Conservation (phyloP, 2,888 invertebrate species). For the Tethea ocularis region DNA sequence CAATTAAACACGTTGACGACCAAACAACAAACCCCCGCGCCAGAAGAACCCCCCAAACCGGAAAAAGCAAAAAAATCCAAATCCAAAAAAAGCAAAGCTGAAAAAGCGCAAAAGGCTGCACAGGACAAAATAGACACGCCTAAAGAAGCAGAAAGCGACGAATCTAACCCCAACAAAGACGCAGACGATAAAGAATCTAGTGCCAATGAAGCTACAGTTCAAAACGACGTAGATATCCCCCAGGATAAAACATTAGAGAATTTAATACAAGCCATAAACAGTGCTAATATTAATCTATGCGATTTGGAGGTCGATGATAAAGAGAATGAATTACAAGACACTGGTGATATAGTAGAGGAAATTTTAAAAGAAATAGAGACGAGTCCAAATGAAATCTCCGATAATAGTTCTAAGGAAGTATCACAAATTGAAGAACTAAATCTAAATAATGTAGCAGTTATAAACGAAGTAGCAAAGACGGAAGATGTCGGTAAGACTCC, state of each 20-base stretch:
- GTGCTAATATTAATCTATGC: constrained; percentile 60
- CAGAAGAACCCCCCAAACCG: constrained; percentile 61
- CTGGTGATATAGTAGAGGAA: constrained; percentile 30
- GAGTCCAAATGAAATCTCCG: constrained; percentile 18
- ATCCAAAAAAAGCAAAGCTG: constrained; percentile 65
- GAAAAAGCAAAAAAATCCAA: constrained; percentile 72
- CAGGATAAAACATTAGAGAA: constrained; percentile 59
- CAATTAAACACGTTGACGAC: constrained; percentile 79
- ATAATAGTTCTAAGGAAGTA: constrained; percentile 3
- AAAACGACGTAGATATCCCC: constrained; percentile 28
- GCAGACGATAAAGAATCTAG: constrained; percentile 34
- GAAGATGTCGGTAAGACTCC: constrained; percentile 10
- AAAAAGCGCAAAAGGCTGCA: constrained; percentile 38
- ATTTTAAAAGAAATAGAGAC: constrained; percentile 29
- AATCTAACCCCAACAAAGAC: constrained; percentile 22
- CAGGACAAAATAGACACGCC: constrained; percentile 31
- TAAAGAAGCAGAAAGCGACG: constrained; percentile 41
- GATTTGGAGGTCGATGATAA: constrained; percentile 56
- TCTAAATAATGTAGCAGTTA: neutral
- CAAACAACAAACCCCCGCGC: constrained; percentile 45
- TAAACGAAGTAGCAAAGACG: constrained; percentile 14
- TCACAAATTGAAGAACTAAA: neutral
- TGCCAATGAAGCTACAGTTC: constrained; percentile 31
- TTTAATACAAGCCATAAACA: constrained; percentile 66
- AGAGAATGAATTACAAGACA: constrained; percentile 29